Conservation (phyloP, 2,888 invertebrate genomes). For the Synanthedon myopaeformis region DNA sequence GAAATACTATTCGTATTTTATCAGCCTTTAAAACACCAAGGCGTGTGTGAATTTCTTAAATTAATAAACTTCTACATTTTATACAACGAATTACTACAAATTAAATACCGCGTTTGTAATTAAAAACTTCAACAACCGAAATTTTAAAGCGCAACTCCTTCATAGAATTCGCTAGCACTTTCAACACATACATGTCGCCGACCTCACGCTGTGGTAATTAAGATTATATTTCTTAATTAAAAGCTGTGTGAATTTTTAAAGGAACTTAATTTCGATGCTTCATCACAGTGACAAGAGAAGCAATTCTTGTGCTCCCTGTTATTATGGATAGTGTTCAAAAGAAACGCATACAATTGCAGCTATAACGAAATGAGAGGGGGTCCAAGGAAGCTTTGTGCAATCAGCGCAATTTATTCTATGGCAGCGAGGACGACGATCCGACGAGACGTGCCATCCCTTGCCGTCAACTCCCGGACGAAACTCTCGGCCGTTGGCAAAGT, state of each 20-base stretch:
- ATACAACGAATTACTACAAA: constrained; percentile 11
- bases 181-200: constrained; percentile 10
- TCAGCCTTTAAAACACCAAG: no score
- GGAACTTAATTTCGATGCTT: constrained; percentile 2
- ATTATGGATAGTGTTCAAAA: constrained; percentile 39
- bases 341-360: constrained; percentile 42
- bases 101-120: constrained; percentile 25
- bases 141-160: constrained; percentile 13
- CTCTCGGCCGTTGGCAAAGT: constrained; percentile 23
- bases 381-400: constrained; percentile 59
- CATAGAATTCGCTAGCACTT: constrained; percentile 14
- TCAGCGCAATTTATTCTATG: constrained; percentile 53
- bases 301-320: constrained; percentile 36
- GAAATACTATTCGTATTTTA: no score
- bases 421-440: constrained; percentile 1
- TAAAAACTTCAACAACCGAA: constrained; percentile 20
- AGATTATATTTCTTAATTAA: constrained; percentile 12
- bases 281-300: constrained; percentile 23
- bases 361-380: constrained; percentile 59
- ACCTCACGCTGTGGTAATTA: constrained; percentile 6
- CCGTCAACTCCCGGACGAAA: constrained; percentile 11
- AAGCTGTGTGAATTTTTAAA: constrained; percentile 6
- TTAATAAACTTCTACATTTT: neutral
- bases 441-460: constrained; percentile 17
- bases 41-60: neutral